Base-by-base conservation (phyloP, 1,140 invertebrate genomes). In the Cyphomyrmex costatus region DNA sequence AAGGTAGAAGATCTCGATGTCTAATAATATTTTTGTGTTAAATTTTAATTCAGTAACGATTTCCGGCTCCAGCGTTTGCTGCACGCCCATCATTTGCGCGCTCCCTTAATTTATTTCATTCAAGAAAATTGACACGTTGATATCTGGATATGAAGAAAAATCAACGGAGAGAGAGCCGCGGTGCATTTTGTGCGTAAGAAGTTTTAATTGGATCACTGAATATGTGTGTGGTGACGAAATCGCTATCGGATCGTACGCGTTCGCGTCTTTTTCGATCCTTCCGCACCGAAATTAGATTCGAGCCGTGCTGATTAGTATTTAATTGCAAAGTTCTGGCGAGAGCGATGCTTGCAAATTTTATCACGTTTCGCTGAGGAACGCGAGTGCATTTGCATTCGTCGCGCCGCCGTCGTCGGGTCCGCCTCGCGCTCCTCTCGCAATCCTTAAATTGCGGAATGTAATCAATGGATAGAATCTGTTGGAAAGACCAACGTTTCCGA, bases 371-470 rank as follows among this genome's bases (percentile, higher is more conserved):
- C 36, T 71, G 79, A 83, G 79, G 68, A 83, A 83, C 79, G 79
- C 79, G 79, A 46, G 36, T 83, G 24, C 79, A 83, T 83, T 83
- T 74, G 79, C 79, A 83, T 83, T 83, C 68, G 79, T 83, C 79
- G 79, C 79, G 36, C 42, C 66, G 78, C 30, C 78, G 66, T 6
- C 36, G 36, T 71, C 79, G 79, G 36, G 53, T 49, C 79, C 68
- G 79, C 49, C 36, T 83, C 79, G 79, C 68, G 49, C 51, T 60
- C 68, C 14, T 6, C 49, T 74, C 68, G 68, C 79, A 83, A 74
- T 83, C 79, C 79, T 83, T 83, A 83, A 83, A 83, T 83, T 74
- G 79, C 79, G 79, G 36, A 74, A 83, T 74, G 79, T 61, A 83
- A 83, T 83, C 79, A 83, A 83, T 83, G 68, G 68, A 33, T 83